Conservation (phyloP, 2,888 invertebrate species). For the Hartigia nigra region DNA sequence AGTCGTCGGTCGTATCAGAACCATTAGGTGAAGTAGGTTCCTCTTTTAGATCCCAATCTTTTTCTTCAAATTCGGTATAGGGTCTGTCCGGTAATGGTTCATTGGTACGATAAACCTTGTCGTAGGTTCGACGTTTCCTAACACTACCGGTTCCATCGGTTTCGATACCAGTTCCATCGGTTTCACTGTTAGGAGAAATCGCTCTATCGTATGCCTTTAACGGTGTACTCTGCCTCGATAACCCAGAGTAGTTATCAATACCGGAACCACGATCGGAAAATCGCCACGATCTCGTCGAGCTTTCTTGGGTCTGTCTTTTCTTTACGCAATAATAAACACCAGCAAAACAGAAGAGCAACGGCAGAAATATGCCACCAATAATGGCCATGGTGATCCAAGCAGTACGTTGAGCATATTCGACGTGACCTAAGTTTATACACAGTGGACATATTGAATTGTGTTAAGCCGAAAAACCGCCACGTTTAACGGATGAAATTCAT, state of each 20-base stretch:
- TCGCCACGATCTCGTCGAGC: constrained; percentile 56
- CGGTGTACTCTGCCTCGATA: constrained; percentile 33
- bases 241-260: constrained; percentile 43
- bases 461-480: neutral
- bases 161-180: constrained; percentile 69
- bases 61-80: constrained; percentile 82
- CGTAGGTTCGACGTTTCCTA: constrained; percentile 80
- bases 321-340: constrained; percentile 39
- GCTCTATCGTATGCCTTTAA: constrained; percentile 68
- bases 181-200: constrained; percentile 69
- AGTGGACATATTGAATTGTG: neutral
- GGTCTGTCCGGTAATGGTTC: constrained; percentile 84
- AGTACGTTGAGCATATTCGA: constrained; percentile 74
- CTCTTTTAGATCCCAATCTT: constrained; percentile 81
- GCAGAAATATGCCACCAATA: constrained; percentile 78
- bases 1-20: constrained; percentile 41
- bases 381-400: constrained; percentile 81
- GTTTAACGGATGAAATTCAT: neutral
- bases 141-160: constrained; percentile 67
- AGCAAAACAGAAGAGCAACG: constrained; percentile 59
- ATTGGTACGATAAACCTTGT: constrained; percentile 84
- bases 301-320: constrained; percentile 41
- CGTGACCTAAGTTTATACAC: constrained; percentile 62
- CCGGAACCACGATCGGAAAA: constrained; percentile 50
- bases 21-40: constrained; percentile 61